Evolutionary conservation across 64 coral and sea anemone species (phyloP).

Genomic region (Porites lutea): DNA sequence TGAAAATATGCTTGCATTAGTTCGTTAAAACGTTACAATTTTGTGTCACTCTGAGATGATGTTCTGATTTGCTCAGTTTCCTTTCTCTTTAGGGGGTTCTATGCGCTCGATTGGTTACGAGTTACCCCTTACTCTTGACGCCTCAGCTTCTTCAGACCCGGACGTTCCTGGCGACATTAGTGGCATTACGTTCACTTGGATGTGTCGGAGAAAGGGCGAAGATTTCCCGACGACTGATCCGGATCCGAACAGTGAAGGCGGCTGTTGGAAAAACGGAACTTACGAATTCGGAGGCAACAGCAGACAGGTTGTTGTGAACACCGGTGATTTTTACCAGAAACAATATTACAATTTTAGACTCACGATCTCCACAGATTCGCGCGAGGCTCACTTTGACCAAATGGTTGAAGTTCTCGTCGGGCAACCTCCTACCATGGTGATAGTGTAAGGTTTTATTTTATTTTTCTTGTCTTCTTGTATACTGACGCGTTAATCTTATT

Average conservation of each 20-base stretch:
- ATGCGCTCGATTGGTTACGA: conserved; percentile 78
- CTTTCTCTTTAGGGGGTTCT: conserved; percentile 52
- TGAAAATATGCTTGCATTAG: too few relatives aligned
- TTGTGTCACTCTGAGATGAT: too few relatives aligned
- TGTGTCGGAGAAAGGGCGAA: conserved; percentile 72
- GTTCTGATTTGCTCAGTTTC: not conserved
- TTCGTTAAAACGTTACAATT: too few relatives aligned
- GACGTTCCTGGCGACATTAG: conserved; percentile 73
- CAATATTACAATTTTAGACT: conserved; percentile 64
- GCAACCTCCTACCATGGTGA: conserved; percentile 85
- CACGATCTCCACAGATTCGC: conserved; percentile 29
- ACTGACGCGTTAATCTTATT: not conserved
- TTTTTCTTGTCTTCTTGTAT: not conserved
- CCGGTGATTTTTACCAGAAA: conserved; percentile 75
- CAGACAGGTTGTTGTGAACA: conserved; percentile 50
- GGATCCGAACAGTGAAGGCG: conserved; percentile 35
- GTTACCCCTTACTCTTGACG: conserved; percentile 56
- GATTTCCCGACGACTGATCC: conserved; percentile 40
- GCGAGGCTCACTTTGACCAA: conserved; percentile 62
- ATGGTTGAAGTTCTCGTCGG: conserved; percentile 61
- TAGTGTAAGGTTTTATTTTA: conserved; percentile 42
- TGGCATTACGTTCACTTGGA: conserved; percentile 75
- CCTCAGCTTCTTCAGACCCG: conserved; percentile 73
- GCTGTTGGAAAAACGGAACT: conserved; percentile 84
- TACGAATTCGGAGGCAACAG: conserved; percentile 54